phyloP scores from a whole-genome alignment of 2,888 invertebrate genomes.

The Ormyrus labotus region DNA sequence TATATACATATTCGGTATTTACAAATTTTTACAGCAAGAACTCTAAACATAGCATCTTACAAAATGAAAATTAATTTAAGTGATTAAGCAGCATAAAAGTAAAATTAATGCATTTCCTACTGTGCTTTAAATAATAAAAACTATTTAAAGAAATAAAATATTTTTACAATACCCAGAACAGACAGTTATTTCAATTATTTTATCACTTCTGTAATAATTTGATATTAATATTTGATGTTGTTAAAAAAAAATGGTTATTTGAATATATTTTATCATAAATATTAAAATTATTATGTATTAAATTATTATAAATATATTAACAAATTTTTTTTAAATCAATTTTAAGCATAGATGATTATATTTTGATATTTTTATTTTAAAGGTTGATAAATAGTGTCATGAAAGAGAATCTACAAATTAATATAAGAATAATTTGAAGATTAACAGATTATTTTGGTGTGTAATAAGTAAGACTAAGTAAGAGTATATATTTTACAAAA shows the following conservation, averaged over 20 bases:
- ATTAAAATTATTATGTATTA: no score
- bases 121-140: constrained; percentile 25
- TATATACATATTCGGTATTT: no score
- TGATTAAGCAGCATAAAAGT: constrained; percentile 9
- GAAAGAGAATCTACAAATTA: constrained; percentile 6
- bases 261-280: no score
- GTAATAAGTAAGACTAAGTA: background rate
- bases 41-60: constrained; percentile 17
- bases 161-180: no score
- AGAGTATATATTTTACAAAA: background rate
- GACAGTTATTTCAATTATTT: background rate
- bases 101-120: constrained; percentile 13
- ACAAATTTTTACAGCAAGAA: background rate
- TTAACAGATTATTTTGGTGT: background rate
- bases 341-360: background rate
- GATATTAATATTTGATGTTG: background rate
- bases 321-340: no score
- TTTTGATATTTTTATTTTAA: background rate
- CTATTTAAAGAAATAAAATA: background rate
- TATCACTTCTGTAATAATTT: background rate
- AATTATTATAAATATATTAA: no score
- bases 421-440: background rate
- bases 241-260: background rate
- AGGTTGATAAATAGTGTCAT: constrained; percentile 1
- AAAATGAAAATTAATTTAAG: constrained; percentile 16